Evolutionary conservation across 2,113 vertebrate species (phyloP).

Genomic region (Cynopterus brachyotis): DNA sequence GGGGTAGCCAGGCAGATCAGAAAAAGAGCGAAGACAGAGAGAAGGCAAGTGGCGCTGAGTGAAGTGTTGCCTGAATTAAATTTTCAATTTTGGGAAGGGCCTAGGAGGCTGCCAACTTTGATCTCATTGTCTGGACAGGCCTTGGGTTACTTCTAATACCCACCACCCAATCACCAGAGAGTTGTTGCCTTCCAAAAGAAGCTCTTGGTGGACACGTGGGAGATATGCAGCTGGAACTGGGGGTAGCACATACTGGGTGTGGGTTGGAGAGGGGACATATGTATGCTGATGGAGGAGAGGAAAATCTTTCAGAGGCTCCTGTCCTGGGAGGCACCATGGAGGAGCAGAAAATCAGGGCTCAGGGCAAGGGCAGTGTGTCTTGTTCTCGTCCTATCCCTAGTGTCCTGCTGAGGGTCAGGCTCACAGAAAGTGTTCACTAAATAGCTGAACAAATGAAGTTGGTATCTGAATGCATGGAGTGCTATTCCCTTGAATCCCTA

Average conservation of each 20-base stretch:
- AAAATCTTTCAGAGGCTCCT: not conserved
- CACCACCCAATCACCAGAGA: not conserved
- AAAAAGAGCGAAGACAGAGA: not conserved
- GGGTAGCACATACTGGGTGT: not conserved
- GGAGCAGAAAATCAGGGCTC: not conserved
- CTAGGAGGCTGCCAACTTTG: constrained; percentile 50
- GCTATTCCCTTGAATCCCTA: not conserved
- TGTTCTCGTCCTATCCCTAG: not conserved
- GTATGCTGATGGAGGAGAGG: not conserved
- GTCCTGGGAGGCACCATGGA: not conserved
- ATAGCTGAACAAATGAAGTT: not conserved
- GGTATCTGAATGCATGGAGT: not conserved
- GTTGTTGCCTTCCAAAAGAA: not conserved
- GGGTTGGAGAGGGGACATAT: not conserved
- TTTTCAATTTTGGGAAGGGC: not conserved
- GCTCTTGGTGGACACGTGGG: constrained; percentile 18
- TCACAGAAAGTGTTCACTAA: not conserved
- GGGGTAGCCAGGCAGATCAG: not conserved
- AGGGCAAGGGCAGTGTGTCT: not conserved
- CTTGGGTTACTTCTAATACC: constrained; percentile 14
- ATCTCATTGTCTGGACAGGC: constrained; percentile 52
- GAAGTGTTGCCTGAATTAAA: not conserved
- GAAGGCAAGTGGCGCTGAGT: not conserved
- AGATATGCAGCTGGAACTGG: not conserved
- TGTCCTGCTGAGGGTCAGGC: not conserved